Base-by-base conservation (phyloP, 1,140 invertebrate genomes). In the Drosophila triauraria region DNA sequence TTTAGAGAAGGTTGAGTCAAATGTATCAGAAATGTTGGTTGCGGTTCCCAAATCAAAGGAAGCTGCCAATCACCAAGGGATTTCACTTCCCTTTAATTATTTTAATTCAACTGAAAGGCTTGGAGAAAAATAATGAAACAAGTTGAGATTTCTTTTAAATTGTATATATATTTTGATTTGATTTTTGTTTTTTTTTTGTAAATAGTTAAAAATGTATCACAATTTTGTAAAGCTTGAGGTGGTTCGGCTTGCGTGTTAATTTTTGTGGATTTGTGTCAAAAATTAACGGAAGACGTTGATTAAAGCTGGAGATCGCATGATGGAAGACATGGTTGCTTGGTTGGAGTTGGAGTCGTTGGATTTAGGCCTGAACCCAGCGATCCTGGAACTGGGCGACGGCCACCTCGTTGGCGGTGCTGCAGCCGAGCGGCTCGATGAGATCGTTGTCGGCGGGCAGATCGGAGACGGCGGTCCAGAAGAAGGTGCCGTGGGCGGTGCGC, bases 401-500 rank as follows among this genome's bases (percentile, higher is more conserved):
- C 91, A 94, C 76, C 91, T 82, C 82, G 86, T 91, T 94, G 93
- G 72, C 91, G 7, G 86, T 94, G 63, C 91, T 92, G 82, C 91
- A 88, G 59, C 70, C 87, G 25, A 91, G 80, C 32, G 91, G 93
- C 78, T 91, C 81, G 42, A 92, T 51, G n/a, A 92, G 82, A 71
- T 94, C 94, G 75, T 91, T 91, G 70, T 94, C 93, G 38, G 93
- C 91, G 42, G 91, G 91, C 57, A 92, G 57, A 56, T 91, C 83
- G 59, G 83, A 88, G 75, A 93, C 85, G 32, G 95, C 94, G n/a
- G 94, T 94, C 94, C 94, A 94, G 91, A 94, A 94, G 91, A 94
- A 94, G 47, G 94, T 94, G 30, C 94, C 94, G 25, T 93, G 93
- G 57, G 94, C 93, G n/a, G 94, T 94, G 85, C 93, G 93, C 50